phyloP scores from a whole-genome alignment of 2,797 vertebrate species.

The Peromyscus eremicus region DNA sequence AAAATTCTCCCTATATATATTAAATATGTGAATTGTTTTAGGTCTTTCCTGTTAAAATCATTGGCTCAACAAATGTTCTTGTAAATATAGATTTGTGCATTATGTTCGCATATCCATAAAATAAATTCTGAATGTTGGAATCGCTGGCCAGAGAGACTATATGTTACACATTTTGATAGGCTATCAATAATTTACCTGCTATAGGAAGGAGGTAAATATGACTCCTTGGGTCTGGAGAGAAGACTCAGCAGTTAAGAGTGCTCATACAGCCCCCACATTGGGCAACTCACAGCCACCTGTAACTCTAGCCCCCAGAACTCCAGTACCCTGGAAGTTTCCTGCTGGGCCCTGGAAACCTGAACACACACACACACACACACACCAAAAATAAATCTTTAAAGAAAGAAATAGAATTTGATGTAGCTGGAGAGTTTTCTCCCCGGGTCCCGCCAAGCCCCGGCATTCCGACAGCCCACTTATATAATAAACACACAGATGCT shows the following conservation, averaged over 20 bases:
- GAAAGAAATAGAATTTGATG: background rate
- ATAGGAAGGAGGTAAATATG: background rate
- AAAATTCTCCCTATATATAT: slow-evolving; percentile 15
- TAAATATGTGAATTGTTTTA: slow-evolving; percentile 44
- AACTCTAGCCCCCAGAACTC: too few species aligned
- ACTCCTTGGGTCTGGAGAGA: background rate
- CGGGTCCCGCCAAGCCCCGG: too few species aligned
- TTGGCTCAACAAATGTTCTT: slow-evolving; percentile 7
- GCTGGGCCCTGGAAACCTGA: background rate
- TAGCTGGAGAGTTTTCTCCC: too few species aligned
- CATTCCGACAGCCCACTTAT: too few species aligned
- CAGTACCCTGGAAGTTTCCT: background rate
- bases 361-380: background rate
- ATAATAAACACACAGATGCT: too few species aligned
- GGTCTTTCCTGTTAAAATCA: background rate
- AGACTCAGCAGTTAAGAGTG: background rate
- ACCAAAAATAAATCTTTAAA: background rate
- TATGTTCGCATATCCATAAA: background rate
- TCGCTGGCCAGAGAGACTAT: slow-evolving; percentile 4
- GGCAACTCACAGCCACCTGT: too few species aligned
- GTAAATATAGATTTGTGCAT: background rate
- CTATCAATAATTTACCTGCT: background rate
- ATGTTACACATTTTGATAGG: background rate
- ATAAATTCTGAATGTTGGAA: slow-evolving; percentile 25
- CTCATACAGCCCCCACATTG: background rate